Base-by-base conservation (phyloP, 2,113 vertebrate species). In the Condylura cristata region DNA sequence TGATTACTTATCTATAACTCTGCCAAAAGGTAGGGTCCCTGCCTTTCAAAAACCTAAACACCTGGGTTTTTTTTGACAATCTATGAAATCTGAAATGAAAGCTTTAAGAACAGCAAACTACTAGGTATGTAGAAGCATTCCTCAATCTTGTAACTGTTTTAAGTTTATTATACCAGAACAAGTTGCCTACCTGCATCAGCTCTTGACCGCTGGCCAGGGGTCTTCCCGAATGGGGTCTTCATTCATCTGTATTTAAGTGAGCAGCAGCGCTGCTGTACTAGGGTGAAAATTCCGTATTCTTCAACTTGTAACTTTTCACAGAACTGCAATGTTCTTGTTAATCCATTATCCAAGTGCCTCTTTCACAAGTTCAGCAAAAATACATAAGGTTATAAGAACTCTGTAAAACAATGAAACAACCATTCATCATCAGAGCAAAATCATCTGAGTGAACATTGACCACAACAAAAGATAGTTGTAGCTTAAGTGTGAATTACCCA, bases 211-310 rank as follows among this genome's bases (percentile, higher is more conserved):
- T 98, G 99, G 98, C 99, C 99, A 95, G 99, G 98, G 96, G 98
- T 99, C 99, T 99, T 99, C 98, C 99, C 99, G 98, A 99, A 99
- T 98, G 99, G 99, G 98, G 99, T 99, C 99, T 99, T 99, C 99
- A 99, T 99, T 99, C 99, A 99, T 99, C 99, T 99, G 99, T 98
- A 98, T 99, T 98, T 99, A 98, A 97, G 98, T 98, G 98, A 99
- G 99, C 99, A 99, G 99, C 99, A 98, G 98, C 98, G 99, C 99
- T 99, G 99, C 99, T 98, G 53, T 91, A 98, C 98, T 98, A 97
- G 97, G 98, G 98, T 98, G 98, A 98, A 98, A 98, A 98, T 97
- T 96, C 97, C 97, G 93, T 97, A 97, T 93, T 95, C 95, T 88
- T 74, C 96, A 96, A 97, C 91, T 85, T 80, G 85, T 82, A 63